These are phyloP conservation scores for Hydrolagus colliei DNA, from an alignment of 2,797 vertebrate genomes.

Conservation along the genomic window DNA sequence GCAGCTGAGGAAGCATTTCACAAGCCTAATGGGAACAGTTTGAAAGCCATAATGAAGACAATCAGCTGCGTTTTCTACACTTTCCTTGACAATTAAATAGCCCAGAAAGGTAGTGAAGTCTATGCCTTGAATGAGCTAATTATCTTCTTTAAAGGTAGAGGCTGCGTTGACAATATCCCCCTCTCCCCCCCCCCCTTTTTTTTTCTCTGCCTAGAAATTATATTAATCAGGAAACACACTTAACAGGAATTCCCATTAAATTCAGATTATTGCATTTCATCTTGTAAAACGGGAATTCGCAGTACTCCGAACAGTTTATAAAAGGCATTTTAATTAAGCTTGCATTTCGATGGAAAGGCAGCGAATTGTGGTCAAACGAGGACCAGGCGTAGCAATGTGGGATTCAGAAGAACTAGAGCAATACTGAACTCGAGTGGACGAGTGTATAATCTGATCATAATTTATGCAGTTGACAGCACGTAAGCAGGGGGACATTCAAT, in stretches of 20 bases:
- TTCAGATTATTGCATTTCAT: background rate
- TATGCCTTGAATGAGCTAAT: constrained; percentile 16
- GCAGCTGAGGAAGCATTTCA: constrained; percentile 20
- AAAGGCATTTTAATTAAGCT: background rate
- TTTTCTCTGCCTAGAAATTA: background rate
- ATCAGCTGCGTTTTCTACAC: constrained; percentile 18
- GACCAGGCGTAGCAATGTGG: too few relatives aligned
- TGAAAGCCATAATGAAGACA: constrained; percentile 31
- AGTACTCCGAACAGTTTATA: background rate
- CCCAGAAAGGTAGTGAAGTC: constrained; percentile 15
- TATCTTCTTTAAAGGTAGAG: constrained; percentile 21
- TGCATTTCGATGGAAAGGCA: background rate
- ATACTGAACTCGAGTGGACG: too few relatives aligned
- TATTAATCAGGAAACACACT: background rate
- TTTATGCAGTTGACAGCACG: too few relatives aligned
- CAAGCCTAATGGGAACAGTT: constrained; percentile 26
- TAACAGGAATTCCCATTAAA: constrained; percentile 14
- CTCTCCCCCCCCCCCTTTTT: too few relatives aligned
- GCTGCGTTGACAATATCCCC: background rate
- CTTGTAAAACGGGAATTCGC: background rate
- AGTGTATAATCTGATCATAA: too few relatives aligned
- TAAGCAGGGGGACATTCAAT: too few relatives aligned
- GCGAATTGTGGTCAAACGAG: background rate
- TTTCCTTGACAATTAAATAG: constrained; percentile 27
- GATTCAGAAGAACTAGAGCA: too few relatives aligned